Percentiles rank a stretch among this genome's conserved stretches.
Evolutionary conservation across 2,797 vertebrate species (phyloP).

Genomic region (Hirundo rustica): DNA sequence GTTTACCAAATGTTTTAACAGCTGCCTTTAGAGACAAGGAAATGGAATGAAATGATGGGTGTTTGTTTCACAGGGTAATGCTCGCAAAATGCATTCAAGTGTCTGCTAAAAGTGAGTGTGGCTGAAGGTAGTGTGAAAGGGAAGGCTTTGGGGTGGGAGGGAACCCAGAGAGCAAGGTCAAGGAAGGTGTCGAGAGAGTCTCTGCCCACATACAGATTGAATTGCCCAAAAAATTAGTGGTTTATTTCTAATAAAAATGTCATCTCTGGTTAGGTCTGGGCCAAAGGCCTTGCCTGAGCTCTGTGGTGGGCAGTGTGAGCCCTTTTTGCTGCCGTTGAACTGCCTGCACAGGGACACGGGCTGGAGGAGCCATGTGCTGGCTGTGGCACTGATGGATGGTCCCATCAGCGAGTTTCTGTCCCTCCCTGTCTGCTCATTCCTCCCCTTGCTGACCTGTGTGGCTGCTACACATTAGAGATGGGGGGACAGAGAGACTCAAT

Average conservation of each 20-base stretch:
- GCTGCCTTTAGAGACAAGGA: conserved; percentile 77
- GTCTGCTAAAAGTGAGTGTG: conserved; percentile 40
- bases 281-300: not conserved
- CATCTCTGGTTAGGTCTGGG: not conserved
- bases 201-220: not conserved
- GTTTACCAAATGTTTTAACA: conserved; percentile 80
- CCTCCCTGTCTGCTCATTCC: not conserved
- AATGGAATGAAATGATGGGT: conserved; percentile 70
- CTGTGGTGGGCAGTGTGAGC: not conserved
- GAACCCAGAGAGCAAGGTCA: not conserved
- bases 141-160: not conserved
- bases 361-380: rapidly evolving
- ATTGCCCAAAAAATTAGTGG: not conserved
- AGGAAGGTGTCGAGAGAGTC: not conserved
- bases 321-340: not conserved
- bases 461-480: not conserved
- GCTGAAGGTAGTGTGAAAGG: not conserved
- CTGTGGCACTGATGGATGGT: rapidly evolving
- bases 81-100: conserved; percentile 56
- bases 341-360: not conserved
- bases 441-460: rapidly evolving
- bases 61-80: conserved; percentile 69
- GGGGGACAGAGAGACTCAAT: not conserved
- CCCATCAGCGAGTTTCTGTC: rapidly evolving
- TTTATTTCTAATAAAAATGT: not conserved